phyloP scores from a whole-genome alignment of 2,888 invertebrate genomes.

The Rhagophthalmus giganteus region DNA sequence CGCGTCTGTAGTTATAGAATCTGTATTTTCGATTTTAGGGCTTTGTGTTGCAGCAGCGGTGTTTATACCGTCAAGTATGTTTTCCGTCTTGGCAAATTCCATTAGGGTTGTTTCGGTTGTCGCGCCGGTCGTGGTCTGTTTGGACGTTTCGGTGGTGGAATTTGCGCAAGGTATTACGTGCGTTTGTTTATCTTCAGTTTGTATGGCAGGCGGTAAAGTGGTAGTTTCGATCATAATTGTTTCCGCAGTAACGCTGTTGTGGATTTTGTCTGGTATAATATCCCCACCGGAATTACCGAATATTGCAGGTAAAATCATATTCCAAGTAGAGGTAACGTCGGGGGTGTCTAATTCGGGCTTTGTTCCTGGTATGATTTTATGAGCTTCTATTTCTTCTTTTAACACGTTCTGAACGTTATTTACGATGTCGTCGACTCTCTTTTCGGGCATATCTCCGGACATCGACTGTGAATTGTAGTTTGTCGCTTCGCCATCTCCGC shows the following conservation, averaged over 20 bases:
- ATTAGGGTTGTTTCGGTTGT: constrained; percentile 13
- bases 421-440: constrained; percentile 77
- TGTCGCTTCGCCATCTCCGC: constrained; percentile 71
- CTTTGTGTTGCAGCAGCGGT: background rate
- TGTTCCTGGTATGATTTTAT: constrained; percentile 55
- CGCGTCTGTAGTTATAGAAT: background rate
- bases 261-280: constrained; percentile 46
- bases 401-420: constrained; percentile 82
- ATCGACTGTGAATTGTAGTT: constrained; percentile 55
- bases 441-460: constrained; percentile 57
- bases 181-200: too few species aligned
- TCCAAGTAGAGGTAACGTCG: constrained; percentile 78
- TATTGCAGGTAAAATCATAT: constrained; percentile 77
- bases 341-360: constrained; percentile 67
- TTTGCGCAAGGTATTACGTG: too few species aligned
- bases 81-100: background rate
- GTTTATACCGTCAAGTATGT: constrained; percentile 1
- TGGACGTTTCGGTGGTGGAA: too few species aligned
- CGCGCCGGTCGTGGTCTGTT: too few species aligned
- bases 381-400: constrained; percentile 73
- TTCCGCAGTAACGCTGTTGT: constrained; percentile 45
- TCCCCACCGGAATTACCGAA: constrained; percentile 62
- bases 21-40: background rate
- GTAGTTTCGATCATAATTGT: constrained; percentile 48
- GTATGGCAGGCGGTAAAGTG: constrained; percentile 7